phyloP scores from a whole-genome alignment of 2,113 vertebrate species.

The Parotia lawesii region DNA sequence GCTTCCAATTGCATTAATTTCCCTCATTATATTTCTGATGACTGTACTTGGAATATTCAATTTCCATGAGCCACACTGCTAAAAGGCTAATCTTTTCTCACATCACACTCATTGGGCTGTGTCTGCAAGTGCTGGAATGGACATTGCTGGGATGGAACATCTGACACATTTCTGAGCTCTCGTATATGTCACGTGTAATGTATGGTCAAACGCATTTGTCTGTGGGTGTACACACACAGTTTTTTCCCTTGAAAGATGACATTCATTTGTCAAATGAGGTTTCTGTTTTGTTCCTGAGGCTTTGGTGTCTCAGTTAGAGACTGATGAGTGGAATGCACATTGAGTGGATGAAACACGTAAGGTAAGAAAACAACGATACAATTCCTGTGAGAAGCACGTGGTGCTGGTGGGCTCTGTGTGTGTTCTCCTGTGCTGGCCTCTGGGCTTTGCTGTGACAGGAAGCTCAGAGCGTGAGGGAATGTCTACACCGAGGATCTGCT shows the following conservation, averaged over 20 bases:
- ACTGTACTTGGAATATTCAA: background rate
- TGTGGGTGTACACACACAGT: rapidly evolving
- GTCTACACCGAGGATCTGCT: rapidly evolving
- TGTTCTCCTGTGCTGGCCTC: background rate
- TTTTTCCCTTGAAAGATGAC: background rate
- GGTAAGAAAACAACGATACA: rapidly evolving
- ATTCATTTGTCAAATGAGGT: background rate
- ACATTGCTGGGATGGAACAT: background rate
- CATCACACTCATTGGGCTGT: background rate
- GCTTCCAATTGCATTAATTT: background rate
- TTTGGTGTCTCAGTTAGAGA: background rate
- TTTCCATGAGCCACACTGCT: background rate
- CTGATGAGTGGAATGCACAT: background rate
- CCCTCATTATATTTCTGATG: background rate
- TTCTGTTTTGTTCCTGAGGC: background rate
- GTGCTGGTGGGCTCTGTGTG: background rate
- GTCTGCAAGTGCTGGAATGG: background rate
- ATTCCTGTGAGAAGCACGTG: background rate
- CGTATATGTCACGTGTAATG: rapidly evolving
- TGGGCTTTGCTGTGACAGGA: background rate
- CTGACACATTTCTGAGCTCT: background rate
- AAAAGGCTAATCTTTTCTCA: background rate
- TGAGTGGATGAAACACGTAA: background rate
- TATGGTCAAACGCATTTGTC: background rate
- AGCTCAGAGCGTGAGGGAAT: background rate